Base-by-base conservation (phyloP, 2,797 vertebrate species). In the Choloepus didactylus region DNA sequence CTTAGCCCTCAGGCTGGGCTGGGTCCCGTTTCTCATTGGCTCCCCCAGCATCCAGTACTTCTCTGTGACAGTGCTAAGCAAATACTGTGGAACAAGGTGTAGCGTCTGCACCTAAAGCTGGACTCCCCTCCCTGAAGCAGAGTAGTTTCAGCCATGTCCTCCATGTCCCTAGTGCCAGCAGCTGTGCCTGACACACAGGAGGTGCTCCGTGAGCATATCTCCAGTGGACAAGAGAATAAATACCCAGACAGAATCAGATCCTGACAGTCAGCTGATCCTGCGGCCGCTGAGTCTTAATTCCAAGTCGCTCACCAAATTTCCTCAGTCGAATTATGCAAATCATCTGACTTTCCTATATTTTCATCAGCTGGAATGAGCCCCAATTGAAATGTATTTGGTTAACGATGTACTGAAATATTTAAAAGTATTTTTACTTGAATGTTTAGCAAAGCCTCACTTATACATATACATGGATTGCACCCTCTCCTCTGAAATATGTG, bases 341-440 rank as follows among this genome's bases (percentile, higher is more conserved):
- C 76, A 18, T 64, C 72, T 75, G 84, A 82, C 56, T 79, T 87
- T 60, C 91, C 93, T 84, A 3, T 70, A 46, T 87, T 81, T 86
- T 82, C 86, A 62, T 96, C 80, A 56, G 92, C 95, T 96, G 95
- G 76, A 84, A 94, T 29, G 41, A 70, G 69, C 91, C 84, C 89
- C 87, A 67, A 35, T 82, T 69, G 91, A 93, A 91, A 85, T 77
- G 66, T 79, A 77, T 96, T 80, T 91, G 93, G 93, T 92, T 87
- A 94, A 83, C 31, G 59, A 94, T 35, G 70, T 70, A 95, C 94
- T 93, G 96, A 95, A 95, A 92, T 96, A 87, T 92, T 94, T 87
- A 92, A 81, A 93, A 91, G 90, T 87, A 92, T 96, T 95, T 97
- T 95, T 93, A 76, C 93, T 97, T 93, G 95, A 76, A 41, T 85